phyloP scores from a whole-genome alignment of 1,140 invertebrate genomes.

The Aphelenchoides avenae region DNA sequence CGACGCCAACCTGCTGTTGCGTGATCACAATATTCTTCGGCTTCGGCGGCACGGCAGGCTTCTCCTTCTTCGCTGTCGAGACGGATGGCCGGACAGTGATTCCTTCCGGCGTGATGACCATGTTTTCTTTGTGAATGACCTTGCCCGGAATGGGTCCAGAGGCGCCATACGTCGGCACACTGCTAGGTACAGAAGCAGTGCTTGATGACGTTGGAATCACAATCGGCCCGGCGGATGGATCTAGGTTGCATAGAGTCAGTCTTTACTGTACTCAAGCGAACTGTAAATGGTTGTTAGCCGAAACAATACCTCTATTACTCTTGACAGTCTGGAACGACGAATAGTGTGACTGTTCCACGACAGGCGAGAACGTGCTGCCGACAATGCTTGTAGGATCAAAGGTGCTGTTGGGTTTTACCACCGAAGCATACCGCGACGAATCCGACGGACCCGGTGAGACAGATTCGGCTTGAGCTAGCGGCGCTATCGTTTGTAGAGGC shows the following conservation, averaged over 20 bases:
- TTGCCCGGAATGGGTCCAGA: constrained; percentile 24
- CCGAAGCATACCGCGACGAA: too few species aligned
- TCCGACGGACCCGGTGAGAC: too few species aligned
- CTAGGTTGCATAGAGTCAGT: neutral
- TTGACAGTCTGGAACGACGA: too few species aligned
- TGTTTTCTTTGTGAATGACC: constrained; percentile 27
- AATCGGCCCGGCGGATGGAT: neutral
- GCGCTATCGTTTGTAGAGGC: too few species aligned
- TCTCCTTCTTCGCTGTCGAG: constrained; percentile 12
- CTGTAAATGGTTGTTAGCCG: too few species aligned
- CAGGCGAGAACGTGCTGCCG: too few species aligned
- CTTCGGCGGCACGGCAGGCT: constrained; percentile 38
- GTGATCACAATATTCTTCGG: constrained; percentile 24
- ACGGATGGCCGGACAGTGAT: constrained; percentile 10
- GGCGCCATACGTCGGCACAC: constrained; percentile 12
- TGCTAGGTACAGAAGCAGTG: neutral
- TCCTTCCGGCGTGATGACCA: constrained; percentile 20
- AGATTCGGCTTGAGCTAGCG: too few species aligned
- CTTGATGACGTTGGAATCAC: neutral
- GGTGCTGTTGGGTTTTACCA: too few species aligned
- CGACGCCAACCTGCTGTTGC: neutral
- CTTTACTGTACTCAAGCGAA: too few species aligned
- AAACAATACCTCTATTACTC: too few species aligned
- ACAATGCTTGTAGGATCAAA: too few species aligned
- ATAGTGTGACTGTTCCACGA: too few species aligned